These are phyloP conservation scores for Balearica regulorum DNA, from an alignment of 2,797 vertebrate species.

Conservation along the genomic window DNA sequence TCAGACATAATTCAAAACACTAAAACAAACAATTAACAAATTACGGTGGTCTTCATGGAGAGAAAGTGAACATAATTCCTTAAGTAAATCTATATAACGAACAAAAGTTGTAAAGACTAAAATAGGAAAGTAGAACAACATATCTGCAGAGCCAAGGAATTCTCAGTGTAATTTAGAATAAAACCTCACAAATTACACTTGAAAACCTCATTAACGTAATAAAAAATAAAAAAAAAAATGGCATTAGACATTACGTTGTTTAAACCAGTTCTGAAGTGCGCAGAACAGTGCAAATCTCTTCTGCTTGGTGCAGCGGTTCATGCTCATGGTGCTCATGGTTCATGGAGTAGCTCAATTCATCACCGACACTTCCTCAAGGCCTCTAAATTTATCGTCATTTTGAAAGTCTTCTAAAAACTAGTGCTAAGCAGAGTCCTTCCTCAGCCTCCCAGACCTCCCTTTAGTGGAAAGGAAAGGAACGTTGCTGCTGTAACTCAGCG, in stretches of 20 bases:
- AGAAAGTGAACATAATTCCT: background rate
- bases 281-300: background rate
- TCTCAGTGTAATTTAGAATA: background rate
- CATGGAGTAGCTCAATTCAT: background rate
- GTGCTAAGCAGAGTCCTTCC: background rate
- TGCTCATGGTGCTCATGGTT: background rate
- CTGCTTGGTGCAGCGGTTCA: fast-evolving
- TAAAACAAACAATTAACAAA: background rate
- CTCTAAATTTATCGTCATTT: background rate
- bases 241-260: too few species aligned
- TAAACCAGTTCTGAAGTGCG: background rate
- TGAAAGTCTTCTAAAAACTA: background rate
- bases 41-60: background rate
- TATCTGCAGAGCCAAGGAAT: background rate
- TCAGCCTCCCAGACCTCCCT: background rate
- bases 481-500: background rate
- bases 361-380: background rate
- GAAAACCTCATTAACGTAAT: background rate
- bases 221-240: background rate
- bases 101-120: background rate
- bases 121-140: background rate
- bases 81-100: background rate
- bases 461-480: background rate
- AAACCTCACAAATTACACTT: background rate
- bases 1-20: background rate